Conservation (phyloP, 2,888 invertebrate species). For the Encarsia formosa region DNA sequence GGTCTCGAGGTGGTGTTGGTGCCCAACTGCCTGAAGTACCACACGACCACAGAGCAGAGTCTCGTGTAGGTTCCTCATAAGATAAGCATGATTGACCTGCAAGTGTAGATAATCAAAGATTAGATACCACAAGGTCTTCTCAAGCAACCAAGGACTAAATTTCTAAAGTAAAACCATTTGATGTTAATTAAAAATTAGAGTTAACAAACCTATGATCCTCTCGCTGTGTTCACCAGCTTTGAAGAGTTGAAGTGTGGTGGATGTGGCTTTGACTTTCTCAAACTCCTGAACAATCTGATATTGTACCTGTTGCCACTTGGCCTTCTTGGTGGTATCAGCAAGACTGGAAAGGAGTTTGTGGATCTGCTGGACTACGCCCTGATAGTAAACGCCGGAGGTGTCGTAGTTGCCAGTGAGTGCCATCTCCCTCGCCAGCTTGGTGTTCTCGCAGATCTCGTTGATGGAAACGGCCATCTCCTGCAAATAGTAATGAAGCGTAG, state of each 20-base stretch:
- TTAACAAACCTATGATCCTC: slow-evolving; percentile 49
- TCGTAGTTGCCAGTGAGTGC: slow-evolving; percentile 94
- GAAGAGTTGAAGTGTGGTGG: slow-evolving; percentile 71
- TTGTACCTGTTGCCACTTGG: slow-evolving; percentile 89
- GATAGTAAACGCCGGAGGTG: slow-evolving; percentile 88
- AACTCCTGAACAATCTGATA: slow-evolving; percentile 86
- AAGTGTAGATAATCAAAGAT: slow-evolving; percentile 3
- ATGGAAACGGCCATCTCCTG: slow-evolving; percentile 76
- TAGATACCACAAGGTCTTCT: neutral
- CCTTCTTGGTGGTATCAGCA: slow-evolving; percentile 74
- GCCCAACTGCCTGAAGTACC: slow-evolving; percentile 57
- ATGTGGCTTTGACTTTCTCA: slow-evolving; percentile 82
- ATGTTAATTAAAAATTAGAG: neutral
- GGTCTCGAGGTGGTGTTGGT: slow-evolving; percentile 59
- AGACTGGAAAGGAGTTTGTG: slow-evolving; percentile 77
- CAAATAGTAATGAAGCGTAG: neutral
- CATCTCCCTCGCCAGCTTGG: slow-evolving; percentile 91
- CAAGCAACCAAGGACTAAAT: neutral
- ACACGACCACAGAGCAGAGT: slow-evolving; percentile 75
- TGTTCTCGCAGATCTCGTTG: slow-evolving; percentile 91
- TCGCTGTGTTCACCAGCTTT: slow-evolving; percentile 64
- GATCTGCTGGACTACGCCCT: slow-evolving; percentile 88
- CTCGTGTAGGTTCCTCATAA: slow-evolving; percentile 64
- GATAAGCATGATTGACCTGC: slow-evolving; percentile 46
- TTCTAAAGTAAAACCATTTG: neutral